Evolutionary conservation across 2,797 vertebrate genomes (phyloP).

Genomic region (Siniperca obscura): DNA sequence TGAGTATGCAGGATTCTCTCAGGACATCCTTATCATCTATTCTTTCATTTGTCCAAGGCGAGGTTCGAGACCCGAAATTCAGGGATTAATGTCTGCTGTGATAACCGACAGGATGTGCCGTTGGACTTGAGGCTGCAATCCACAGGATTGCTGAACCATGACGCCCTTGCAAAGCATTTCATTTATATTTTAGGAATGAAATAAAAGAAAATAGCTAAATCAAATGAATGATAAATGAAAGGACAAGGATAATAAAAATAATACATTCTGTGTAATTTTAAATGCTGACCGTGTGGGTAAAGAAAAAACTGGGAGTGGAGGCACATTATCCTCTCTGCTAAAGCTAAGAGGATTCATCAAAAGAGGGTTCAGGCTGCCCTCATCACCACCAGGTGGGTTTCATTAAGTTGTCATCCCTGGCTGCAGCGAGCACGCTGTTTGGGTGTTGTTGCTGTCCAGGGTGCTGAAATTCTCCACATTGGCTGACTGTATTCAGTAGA

Average conservation of each 20-base stretch:
- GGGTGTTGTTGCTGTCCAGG: slow-evolving; percentile 30
- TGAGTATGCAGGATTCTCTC: slow-evolving; percentile 53
- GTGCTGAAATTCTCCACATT: slow-evolving; percentile 23
- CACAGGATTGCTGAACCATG: slow-evolving; percentile 61
- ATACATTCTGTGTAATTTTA: slow-evolving; percentile 37
- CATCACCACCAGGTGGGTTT: slow-evolving; percentile 69
- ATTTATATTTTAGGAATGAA: slow-evolving; percentile 68
- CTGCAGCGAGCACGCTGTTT: slow-evolving; percentile 15
- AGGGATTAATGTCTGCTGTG: slow-evolving; percentile 74
- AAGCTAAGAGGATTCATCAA: slow-evolving; percentile 61
- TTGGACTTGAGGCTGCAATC: slow-evolving; percentile 67
- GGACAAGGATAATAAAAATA: slow-evolving; percentile 17
- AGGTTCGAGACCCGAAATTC: slow-evolving; percentile 70
- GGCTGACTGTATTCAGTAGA: slow-evolving; percentile 32
- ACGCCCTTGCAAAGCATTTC: slow-evolving; percentile 61
- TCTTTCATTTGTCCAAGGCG: slow-evolving; percentile 74
- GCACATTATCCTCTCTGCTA: slow-evolving; percentile 42
- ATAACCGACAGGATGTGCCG: slow-evolving; percentile 69
- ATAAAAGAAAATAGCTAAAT: slow-evolving; percentile 66
- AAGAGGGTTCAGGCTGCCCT: slow-evolving; percentile 53
- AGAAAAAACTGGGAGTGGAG: slow-evolving; percentile 39
- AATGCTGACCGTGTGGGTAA: slow-evolving; percentile 48
- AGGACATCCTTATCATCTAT: slow-evolving; percentile 75
- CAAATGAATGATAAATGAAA: slow-evolving; percentile 67
- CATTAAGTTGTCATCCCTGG: slow-evolving; percentile 71